A percentile compares a stretch with the other conserved stretches of the same genome.
phyloP scores from a whole-genome alignment of 2,113 vertebrate genomes.

The Mesocricetus auratus region DNA sequence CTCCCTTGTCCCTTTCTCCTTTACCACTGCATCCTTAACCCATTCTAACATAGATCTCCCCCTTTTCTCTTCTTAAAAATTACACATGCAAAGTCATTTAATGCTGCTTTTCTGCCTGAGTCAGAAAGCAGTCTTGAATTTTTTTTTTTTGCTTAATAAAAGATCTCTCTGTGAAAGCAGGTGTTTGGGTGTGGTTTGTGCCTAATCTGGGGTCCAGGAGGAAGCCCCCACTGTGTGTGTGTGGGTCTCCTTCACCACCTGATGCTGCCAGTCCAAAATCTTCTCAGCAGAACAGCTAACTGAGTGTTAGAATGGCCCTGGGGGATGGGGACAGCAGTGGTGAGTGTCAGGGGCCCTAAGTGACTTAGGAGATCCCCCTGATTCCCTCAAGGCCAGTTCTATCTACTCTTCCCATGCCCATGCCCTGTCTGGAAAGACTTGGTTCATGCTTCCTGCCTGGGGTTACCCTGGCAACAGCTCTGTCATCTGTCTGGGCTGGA shows the following conservation, averaged over 20 bases:
- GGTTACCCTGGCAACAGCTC: not conserved
- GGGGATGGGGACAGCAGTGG: not conserved
- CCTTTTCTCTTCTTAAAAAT: not conserved
- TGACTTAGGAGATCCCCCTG: not conserved
- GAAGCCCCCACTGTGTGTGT: not conserved
- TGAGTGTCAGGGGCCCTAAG: not conserved
- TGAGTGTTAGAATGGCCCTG: not conserved
- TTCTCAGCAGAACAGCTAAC: not conserved
- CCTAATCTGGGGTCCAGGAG: not conserved
- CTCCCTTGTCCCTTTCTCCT: not conserved
- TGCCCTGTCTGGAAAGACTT: slow-evolving; percentile 43
- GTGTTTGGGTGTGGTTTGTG: not conserved
- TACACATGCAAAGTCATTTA: not conserved
- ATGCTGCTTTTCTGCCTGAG: not conserved
- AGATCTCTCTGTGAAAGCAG: not conserved
- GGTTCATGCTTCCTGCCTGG: slow-evolving; percentile 35
- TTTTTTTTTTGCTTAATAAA: not conserved
- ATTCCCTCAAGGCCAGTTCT: not conserved
- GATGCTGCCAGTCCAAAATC: not conserved
- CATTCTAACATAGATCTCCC: not conserved
- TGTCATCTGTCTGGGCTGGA: not conserved
- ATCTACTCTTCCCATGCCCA: not conserved
- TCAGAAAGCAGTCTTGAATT: not conserved
- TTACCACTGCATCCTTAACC: not conserved
- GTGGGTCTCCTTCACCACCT: not conserved